Base-by-base conservation (phyloP, 2,797 vertebrate species). In the Cichlasoma orientale region DNA sequence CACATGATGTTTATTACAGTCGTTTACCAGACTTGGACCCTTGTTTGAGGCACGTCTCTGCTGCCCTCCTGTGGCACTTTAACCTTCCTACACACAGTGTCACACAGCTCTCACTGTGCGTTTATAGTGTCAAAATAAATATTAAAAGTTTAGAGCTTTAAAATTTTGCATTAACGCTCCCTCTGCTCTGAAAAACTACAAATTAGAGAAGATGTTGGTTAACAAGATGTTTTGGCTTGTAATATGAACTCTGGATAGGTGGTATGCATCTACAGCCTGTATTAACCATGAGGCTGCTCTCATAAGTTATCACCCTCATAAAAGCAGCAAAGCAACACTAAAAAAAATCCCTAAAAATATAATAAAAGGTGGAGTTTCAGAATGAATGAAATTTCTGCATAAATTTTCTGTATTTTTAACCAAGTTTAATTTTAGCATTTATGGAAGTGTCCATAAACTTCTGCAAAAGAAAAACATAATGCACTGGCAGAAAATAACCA, bases 11-110 rank as follows among this genome's bases (percentile, higher is more conserved):
- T 44, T 66, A 10, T 3, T 29, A 29, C 27, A 47, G 16, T 66
- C 13, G 11, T 0, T 47, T 66, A 47, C 6, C 27, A 66, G 41
- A 47, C 16, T 27, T 66, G 25, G 25, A 47, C 6, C 18, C 18
- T 29, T 29, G 11, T 25, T 29, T 50, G 18, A 54, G 31, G 8
- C 14, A 23, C 5, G 21, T 52, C 63, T 29, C 53, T 82, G 50
- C 75, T 82, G 80, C 75, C 75, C 71, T 61, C 80, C 11, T 38
- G 75, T 78, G 80, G 63, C 61, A 11, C 27, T 5, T 27, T 47
- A 27, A 47, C 27, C 23, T 66, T 47, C 19, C 38, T 25, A 63
- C 38, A 47, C 23, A 44, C 25, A 29, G 3, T 2, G 41, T 50
- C 19, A 0, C 3, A 5, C 16, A n/a, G 41, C 19, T 68, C 11